phyloP scores from a whole-genome alignment of 2,797 vertebrate genomes.

The Trachurus trachurus region DNA sequence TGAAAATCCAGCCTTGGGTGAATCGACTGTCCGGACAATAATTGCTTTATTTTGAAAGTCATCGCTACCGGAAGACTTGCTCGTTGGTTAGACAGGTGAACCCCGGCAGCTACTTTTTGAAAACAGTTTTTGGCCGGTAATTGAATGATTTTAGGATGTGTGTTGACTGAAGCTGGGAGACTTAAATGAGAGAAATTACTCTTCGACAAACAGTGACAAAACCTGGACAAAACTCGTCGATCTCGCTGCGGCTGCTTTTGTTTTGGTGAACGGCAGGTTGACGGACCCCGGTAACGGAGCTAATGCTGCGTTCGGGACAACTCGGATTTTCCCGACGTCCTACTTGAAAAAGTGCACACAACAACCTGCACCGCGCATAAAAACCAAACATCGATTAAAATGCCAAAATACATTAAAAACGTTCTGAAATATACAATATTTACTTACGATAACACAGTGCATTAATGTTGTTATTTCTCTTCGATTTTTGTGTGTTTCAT shows the following conservation, averaged over 20 bases:
- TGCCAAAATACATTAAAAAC: too few relatives aligned
- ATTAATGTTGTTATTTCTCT: too few relatives aligned
- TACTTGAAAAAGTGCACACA: too few relatives aligned
- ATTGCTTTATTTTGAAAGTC: conserved; percentile 61
- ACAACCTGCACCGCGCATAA: too few relatives aligned
- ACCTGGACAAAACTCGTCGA: not conserved
- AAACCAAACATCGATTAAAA: too few relatives aligned
- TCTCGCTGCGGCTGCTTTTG: not conserved
- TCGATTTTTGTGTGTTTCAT: too few relatives aligned
- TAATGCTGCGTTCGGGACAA: not conserved
- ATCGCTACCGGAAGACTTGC: conserved; percentile 24
- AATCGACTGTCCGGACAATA: not conserved
- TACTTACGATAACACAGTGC: too few relatives aligned
- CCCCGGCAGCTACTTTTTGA: not conserved
- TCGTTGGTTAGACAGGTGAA: conserved; percentile 9
- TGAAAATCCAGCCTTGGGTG: not conserved
- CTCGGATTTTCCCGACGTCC: too few relatives aligned
- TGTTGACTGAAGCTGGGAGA: not conserved
- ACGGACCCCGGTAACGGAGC: not conserved
- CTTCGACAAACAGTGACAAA: not conserved
- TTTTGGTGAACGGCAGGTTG: conserved; percentile 25
- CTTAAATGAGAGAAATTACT: not conserved
- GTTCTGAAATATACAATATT: too few relatives aligned
- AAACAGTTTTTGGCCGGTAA: not conserved
- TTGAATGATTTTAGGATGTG: not conserved